A percentile compares a stretch with the other conserved stretches of the same genome.
phyloP scores from a whole-genome alignment of 2,113 vertebrate species.

The Cryptotis parvus region DNA sequence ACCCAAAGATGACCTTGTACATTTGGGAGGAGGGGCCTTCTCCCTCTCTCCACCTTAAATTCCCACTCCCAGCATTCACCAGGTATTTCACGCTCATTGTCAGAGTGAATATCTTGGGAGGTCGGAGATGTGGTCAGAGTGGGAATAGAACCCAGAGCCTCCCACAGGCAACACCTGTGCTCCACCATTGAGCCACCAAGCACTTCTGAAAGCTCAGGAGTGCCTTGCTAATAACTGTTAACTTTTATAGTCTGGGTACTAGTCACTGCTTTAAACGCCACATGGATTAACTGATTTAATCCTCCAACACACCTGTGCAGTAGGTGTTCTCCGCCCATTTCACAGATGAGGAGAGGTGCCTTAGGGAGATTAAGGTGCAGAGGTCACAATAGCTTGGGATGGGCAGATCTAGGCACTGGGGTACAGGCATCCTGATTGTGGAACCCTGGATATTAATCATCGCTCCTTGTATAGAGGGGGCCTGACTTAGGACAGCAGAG shows the following conservation, averaged over 20 bases:
- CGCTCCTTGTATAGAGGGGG: neutral
- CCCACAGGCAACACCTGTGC: too few relatives aligned
- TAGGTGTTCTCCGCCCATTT: neutral
- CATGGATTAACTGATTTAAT: conserved; percentile 36
- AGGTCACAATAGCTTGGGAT: neutral
- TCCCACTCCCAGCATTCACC: neutral
- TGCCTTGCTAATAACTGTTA: neutral
- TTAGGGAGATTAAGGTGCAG: conserved; percentile 15
- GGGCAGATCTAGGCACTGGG: neutral
- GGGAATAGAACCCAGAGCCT: too few relatives aligned
- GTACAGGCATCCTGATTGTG: neutral
- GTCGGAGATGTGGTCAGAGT: neutral
- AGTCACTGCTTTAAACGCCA: neutral
- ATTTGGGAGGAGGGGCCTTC: neutral
- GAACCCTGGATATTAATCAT: neutral
- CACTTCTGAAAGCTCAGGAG: neutral
- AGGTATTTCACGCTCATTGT: too few relatives aligned
- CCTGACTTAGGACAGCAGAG: neutral
- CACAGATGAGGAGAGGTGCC: conserved; percentile 24
- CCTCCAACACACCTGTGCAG: neutral
- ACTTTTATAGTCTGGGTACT: neutral
- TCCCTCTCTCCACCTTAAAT: neutral
- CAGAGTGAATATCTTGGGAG: neutral
- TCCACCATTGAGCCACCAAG: too few relatives aligned
- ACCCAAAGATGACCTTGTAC: conserved; percentile 45